phyloP scores from a whole-genome alignment of 2,113 vertebrate species.

The Peromyscus maniculatus region DNA sequence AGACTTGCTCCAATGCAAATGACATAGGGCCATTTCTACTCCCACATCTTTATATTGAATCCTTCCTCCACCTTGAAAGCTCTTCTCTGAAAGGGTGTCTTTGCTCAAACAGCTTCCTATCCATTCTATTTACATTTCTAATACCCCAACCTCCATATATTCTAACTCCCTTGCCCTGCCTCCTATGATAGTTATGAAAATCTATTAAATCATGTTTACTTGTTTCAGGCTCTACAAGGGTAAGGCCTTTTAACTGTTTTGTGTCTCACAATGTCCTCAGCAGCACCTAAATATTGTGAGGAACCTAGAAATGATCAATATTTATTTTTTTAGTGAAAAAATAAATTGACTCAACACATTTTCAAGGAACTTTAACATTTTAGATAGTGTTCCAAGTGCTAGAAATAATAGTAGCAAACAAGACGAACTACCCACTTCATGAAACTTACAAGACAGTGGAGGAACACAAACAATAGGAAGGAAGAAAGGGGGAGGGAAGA shows the following conservation, averaged over 20 bases:
- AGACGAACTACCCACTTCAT: background rate
- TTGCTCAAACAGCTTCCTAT: background rate
- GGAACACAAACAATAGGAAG: background rate
- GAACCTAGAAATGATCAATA: background rate
- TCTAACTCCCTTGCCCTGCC: background rate
- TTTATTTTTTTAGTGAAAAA: background rate
- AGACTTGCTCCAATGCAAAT: background rate
- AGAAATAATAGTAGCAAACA: background rate
- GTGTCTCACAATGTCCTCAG: background rate
- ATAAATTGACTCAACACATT: background rate
- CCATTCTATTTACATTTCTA: background rate
- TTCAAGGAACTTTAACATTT: background rate
- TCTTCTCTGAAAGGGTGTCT: background rate
- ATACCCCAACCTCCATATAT: background rate
- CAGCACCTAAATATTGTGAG: background rate
- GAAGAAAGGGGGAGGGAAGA: accelerated
- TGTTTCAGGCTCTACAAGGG: background rate
- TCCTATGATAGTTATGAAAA: background rate
- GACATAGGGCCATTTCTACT: background rate
- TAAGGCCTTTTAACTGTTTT: background rate
- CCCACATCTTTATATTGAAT: background rate
- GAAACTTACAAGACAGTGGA: background rate
- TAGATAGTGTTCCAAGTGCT: background rate
- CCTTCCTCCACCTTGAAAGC: background rate
- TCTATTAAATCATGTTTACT: background rate